These are phyloP conservation scores for Erebia aethiops DNA, from an alignment of 2,888 invertebrate species.

Conservation along the genomic window DNA sequence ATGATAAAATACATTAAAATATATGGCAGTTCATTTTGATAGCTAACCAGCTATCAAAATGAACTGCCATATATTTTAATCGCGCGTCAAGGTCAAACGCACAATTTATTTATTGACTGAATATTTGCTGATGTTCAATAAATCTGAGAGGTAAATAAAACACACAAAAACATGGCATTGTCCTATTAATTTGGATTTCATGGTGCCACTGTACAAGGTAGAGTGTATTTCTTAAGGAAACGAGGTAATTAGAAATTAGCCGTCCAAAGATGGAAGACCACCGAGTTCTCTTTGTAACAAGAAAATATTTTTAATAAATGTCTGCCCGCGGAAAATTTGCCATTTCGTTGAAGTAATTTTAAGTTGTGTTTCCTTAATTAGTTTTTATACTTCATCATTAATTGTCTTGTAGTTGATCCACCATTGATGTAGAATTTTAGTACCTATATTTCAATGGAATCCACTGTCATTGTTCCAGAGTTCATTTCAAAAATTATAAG, in stretches of 20 bases:
- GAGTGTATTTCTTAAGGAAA: constrained; percentile 16
- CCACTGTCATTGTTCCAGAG: no score
- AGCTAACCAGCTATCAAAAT: no score
- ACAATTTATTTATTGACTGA: no score
- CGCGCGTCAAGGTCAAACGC: no score
- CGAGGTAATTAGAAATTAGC: constrained; percentile 26
- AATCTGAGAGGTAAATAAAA: no score
- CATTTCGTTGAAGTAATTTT: constrained; percentile 11
- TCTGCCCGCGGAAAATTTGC: neutral
- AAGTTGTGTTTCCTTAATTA: neutral
- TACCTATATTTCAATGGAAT: no score
- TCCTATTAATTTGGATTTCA: neutral
- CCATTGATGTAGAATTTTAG: no score
- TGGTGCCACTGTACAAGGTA: neutral
- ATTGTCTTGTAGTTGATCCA: neutral
- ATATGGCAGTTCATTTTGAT: no score
- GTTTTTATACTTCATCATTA: neutral
- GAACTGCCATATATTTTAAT: no score
- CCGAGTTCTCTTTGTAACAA: constrained; percentile 1
- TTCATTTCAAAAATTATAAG: no score
- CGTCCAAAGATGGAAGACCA: constrained; percentile 21
- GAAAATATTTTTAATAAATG: constrained; percentile 11
- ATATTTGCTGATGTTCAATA: no score
- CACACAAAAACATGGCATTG: neutral
- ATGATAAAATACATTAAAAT: no score